Evolutionary conservation across 2,797 vertebrate genomes (phyloP).

Genomic region (Pteronotus mesoamericanus): DNA sequence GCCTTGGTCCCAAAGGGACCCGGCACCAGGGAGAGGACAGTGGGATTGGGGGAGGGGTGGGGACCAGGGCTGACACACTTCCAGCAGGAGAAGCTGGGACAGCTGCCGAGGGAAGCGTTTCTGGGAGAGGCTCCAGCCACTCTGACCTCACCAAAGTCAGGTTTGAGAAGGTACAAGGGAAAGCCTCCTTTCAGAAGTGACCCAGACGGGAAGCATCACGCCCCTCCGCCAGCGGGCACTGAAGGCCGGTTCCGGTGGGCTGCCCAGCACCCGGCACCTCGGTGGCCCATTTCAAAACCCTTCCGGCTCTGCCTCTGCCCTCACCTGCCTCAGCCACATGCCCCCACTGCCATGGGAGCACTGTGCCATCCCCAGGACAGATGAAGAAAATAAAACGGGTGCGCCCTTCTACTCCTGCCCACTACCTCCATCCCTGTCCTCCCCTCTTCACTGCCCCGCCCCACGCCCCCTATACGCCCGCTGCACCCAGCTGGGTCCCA

Average conservation of each 20-base stretch:
- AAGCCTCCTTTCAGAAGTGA: not conserved
- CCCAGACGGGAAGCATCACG: accelerated
- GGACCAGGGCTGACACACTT: not conserved
- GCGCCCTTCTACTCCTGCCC: too few species aligned
- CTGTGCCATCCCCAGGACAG: not conserved
- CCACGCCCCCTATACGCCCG: not conserved
- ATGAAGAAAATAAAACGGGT: not conserved
- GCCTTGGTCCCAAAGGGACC: not conserved
- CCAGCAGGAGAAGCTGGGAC: not conserved
- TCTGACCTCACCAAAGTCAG: not conserved
- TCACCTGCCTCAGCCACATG: not conserved
- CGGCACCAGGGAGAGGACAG: not conserved
- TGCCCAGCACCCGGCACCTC: not conserved
- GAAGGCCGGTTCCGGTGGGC: not conserved
- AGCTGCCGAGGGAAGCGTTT: accelerated
- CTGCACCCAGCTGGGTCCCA: accelerated
- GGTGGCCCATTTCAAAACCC: not conserved
- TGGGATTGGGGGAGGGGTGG: accelerated
- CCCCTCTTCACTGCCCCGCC: accelerated
- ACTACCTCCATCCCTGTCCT: accelerated
- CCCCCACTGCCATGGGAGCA: accelerated
- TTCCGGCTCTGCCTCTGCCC: not conserved
- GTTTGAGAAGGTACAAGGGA: accelerated
- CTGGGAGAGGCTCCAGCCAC: not conserved
- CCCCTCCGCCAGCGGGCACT: accelerated